Base-by-base conservation (phyloP, 2,797 vertebrate genomes). In the Falco cherrug region DNA sequence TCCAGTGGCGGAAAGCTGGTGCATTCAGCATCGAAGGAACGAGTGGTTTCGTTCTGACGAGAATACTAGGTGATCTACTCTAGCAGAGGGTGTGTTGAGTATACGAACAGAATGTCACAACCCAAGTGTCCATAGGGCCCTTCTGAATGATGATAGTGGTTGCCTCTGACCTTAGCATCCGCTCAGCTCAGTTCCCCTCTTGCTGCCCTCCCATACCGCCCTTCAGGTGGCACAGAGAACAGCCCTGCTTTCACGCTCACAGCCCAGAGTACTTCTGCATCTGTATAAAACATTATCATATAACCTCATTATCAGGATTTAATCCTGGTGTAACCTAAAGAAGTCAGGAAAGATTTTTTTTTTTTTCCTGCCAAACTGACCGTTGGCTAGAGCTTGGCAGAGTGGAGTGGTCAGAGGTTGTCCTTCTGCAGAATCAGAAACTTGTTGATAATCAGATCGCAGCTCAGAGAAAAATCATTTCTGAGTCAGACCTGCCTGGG, bases 81-180 rank as follows among this genome's bases (percentile, higher is more conserved):
- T 25, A 22, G 61, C 45, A 79, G 39, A n/a, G 79, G 16, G 20
- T 5, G 1, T 4, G 7, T 9, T 41, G 43, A 25, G 10, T 12
- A 5, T 16, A 4, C 7, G 16, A 57, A 35, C 54, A 33, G 78
- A 16, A 26, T n/a, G 26, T 56, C 43, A 8, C 33, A 26, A 5
- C 29, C 29, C 5, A 1, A 9, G 37, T 2, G 29, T 19, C 18
- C 20, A 1, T 20, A 15, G 61, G 25, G 12, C 22, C 2, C 2
- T 24, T 33, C 26, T 33, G 43, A 50, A 13, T 8, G 21, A 16
- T 17, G 25, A 1, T 17, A 47, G 29, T 48, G 69, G 39, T 75
- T 3, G 3, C 48, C 41, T 51, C 31, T 39, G 68, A 54, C 54
- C 39, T 69, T 31, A 6, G 45, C 25, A 10, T 70, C 24, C 21